Percentiles rank a stretch among this genome's conserved stretches.
Evolutionary conservation across 2,888 invertebrate species (phyloP).

Genomic region (Rhogogaster chlorosoma): DNA sequence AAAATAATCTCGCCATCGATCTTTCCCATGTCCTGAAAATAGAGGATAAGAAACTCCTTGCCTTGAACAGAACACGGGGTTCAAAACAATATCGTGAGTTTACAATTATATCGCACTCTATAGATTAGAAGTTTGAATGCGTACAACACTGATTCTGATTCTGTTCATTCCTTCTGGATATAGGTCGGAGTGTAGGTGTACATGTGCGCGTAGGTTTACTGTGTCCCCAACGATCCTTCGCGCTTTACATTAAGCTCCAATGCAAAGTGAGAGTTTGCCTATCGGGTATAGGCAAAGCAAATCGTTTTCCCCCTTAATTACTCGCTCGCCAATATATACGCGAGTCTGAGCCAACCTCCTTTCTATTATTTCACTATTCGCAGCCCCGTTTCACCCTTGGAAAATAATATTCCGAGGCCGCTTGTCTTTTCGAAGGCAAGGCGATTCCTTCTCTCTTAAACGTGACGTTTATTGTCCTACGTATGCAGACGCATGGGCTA

Average conservation of each 20-base stretch:
- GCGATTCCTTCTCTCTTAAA: neutral
- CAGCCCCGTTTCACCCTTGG: neutral
- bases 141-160: neutral
- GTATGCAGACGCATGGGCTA: neutral
- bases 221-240: neutral
- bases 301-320: neutral
- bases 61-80: neutral
- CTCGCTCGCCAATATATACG: neutral
- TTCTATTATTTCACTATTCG: neutral
- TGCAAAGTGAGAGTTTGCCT: neutral
- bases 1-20: neutral
- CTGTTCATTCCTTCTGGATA: neutral
- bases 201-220: neutral
- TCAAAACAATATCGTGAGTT: neutral
- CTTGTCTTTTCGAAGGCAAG: neutral
- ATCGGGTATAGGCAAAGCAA: neutral
- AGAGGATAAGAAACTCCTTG: neutral
- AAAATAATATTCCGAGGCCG: neutral
- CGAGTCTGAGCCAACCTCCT: neutral
- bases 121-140: constrained; percentile 1
- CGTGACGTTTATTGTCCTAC: neutral
- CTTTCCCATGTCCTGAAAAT: neutral
- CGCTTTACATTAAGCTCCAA: neutral
- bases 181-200: neutral
- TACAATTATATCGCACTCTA: neutral